Base-by-base conservation (phyloP, 1,140 invertebrate species). In the Calephelis virginiensis region DNA sequence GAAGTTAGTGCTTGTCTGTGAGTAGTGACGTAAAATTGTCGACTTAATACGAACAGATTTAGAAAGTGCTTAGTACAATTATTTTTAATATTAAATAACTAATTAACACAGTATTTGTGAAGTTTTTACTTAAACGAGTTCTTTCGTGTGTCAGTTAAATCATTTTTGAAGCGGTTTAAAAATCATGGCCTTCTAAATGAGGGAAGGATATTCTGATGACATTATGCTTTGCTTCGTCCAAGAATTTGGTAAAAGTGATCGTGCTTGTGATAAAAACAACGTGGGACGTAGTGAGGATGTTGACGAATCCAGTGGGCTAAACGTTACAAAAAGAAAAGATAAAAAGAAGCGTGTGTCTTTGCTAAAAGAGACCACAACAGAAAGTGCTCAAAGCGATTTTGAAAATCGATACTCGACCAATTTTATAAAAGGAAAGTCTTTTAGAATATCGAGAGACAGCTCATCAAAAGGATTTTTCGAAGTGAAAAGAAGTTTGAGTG, bases 201-300 rank as follows among this genome's bases (percentile, higher is more conserved):
- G 89, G 83, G 86, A 91, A 64, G 77, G 81, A 64, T 83, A 88
- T 79, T 73, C 86, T 72, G 83, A 89, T 63, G 85, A 91, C 79
- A 89, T 87, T 86, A 91, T 91, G 89, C 85, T 91, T 64, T 91
- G 89, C 81, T 89, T 89, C 67, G 85, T 91, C 49, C 85, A 91
- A 84, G 81, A 83, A 46, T 89, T 86, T 72, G 74, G 81, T 71
- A 80, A 87, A 70, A 75, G 81, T 71, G 80, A 87, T 71, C 75
- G 81, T 13, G 72, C 84, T 50, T 76, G 75, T 66, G 78, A 76
- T 82, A 74, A 67, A 81, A 68, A 46, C 86, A 86, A 71, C 75
- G 70, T 68, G 73, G 68, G 56, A 76, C 81, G 13, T 76, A 80
- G 38, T 69, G 63, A 45, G 74, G 81, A 45, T 73, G 75, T 64